A percentile compares a stretch with the other conserved stretches of the same genome.
Conservation (phyloP, 2,888 invertebrate genomes). For the Melanostoma mellinum region DNA sequence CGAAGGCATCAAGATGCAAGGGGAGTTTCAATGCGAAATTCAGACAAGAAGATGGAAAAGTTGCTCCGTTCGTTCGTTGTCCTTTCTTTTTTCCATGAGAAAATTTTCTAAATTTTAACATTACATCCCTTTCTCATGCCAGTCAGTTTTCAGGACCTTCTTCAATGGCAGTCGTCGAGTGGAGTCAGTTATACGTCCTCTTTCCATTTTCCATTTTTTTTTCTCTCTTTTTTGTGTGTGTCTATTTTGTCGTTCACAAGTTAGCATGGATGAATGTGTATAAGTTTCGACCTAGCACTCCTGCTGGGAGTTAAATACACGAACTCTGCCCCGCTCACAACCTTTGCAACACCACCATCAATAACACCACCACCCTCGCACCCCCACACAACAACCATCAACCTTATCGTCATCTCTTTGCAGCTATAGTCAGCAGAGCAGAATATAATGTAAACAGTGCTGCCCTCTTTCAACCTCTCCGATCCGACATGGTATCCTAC, state of each 20-base stretch:
- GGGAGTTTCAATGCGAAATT: constrained; percentile 26
- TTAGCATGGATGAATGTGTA: constrained; percentile 47
- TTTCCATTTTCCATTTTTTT: constrained; percentile 31
- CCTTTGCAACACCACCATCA: constrained; percentile 57
- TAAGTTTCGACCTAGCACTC: constrained; percentile 34
- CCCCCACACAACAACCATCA: constrained; percentile 1
- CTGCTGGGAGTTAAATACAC: constrained; percentile 57
- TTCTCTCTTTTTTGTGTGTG: constrained; percentile 20
- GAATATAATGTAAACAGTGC: constrained; percentile 50
- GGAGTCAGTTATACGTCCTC: constrained; percentile 37
- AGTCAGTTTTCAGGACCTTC: constrained; percentile 3
- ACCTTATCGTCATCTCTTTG: constrained; percentile 52
- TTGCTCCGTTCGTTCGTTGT: constrained; percentile 52
- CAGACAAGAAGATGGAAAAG: constrained; percentile 48
- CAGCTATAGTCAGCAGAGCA: constrained; percentile 32
- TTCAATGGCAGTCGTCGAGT: constrained; percentile 34
- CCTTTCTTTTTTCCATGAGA: constrained; percentile 37
- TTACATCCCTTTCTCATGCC: neutral
- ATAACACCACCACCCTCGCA: neutral
- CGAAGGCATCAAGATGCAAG: constrained; percentile 1
- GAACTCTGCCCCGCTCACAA: constrained; percentile 67
- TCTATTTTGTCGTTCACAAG: constrained; percentile 52
- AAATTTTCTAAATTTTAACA: constrained; percentile 63
- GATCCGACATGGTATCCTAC: constrained; percentile 26
- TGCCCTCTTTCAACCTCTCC: constrained; percentile 50